Conservation (phyloP, 2,797 vertebrate species). For the Acanthurus lineatus region DNA sequence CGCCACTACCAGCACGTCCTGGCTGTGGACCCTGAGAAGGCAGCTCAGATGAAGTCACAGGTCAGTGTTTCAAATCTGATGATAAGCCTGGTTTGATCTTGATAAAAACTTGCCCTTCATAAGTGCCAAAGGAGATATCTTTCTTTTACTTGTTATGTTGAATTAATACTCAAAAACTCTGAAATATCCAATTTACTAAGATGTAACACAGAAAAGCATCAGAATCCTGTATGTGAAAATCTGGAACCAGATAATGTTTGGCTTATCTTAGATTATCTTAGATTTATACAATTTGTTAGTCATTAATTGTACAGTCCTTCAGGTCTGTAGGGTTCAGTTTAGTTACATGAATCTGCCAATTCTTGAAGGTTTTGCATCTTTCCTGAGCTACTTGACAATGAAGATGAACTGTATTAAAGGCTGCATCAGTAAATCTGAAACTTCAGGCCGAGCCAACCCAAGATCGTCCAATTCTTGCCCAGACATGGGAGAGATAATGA, state of each 20-base stretch:
- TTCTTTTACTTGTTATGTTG: not conserved
- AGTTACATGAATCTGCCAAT: not conserved
- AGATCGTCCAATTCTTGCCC: slow-evolving; percentile 35
- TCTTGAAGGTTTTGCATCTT: slow-evolving; percentile 2
- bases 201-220: not conserved
- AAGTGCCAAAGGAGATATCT: not conserved
- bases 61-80: slow-evolving; percentile 74
- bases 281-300: not conserved
- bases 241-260: not conserved
- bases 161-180: not conserved
- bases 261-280: not conserved
- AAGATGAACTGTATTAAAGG: not conserved
- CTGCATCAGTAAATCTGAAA: slow-evolving; percentile 39
- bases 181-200: not conserved
- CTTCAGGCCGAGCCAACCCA: slow-evolving; percentile 37
- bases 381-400: not conserved
- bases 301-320: not conserved
- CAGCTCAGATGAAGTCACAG: slow-evolving; percentile 99
- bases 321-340: not conserved
- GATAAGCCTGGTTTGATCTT: not conserved
- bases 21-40: slow-evolving; percentile 97
- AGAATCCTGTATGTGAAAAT: not conserved
- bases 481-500: slow-evolving; percentile 64
- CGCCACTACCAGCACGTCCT: slow-evolving; percentile 97
- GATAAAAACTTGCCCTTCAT: not conserved